Conservation (phyloP, 2,113 vertebrate species). For the Microcebus murinus region DNA sequence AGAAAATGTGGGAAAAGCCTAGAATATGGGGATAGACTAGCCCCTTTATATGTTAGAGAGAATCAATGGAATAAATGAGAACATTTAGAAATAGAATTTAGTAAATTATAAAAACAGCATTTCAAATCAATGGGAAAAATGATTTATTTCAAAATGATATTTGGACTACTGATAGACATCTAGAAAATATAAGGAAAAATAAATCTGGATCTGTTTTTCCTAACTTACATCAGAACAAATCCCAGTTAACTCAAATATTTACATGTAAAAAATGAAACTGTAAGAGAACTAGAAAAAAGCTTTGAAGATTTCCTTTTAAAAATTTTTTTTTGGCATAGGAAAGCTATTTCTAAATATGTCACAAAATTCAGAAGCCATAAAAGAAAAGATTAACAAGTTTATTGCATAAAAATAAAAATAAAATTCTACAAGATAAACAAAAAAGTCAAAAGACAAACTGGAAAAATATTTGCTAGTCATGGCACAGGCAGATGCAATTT, state of each 20-base stretch:
- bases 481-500: background rate
- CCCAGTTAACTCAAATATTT: background rate
- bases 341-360: background rate
- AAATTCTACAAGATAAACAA: background rate
- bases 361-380: background rate
- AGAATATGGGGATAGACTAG: background rate
- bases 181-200: background rate
- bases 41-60: background rate
- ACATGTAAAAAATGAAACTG: background rate
- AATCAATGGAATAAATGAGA: background rate
- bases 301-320: background rate
- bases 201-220: background rate
- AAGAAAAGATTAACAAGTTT: background rate
- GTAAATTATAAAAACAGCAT: background rate
- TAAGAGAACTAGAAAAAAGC: background rate
- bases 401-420: background rate
- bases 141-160: background rate
- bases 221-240: background rate
- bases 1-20: background rate
- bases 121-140: background rate
- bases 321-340: background rate
- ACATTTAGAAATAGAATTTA: background rate
- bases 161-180: background rate
- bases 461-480: background rate
- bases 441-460: background rate